Evolutionary conservation across 2,797 vertebrate species (phyloP).

Genomic region (Typhlichthys eigenmanni): DNA sequence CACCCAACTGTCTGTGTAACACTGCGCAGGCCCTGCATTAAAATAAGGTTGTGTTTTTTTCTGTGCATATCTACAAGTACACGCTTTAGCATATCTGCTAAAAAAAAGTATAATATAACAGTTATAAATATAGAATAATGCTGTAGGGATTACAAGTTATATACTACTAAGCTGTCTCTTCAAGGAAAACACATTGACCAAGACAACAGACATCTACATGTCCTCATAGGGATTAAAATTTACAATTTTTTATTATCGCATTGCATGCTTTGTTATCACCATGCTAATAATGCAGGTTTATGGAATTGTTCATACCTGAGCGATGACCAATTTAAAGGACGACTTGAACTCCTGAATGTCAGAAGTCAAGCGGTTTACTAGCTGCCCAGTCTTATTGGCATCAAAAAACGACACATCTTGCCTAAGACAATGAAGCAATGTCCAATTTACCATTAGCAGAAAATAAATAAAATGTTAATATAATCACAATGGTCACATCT

Average conservation of each 20-base stretch:
- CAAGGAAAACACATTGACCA: background rate
- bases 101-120: no score
- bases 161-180: background rate
- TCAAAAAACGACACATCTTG: conserved; percentile 96
- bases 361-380: conserved; percentile 89
- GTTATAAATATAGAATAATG: no score
- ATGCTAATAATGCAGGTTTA: background rate
- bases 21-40: conserved; percentile 87
- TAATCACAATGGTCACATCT: background rate
- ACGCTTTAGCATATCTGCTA: background rate
- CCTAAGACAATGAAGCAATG: conserved; percentile 63
- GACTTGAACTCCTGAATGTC: conserved; percentile 98
- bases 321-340: conserved; percentile 92
- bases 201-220: no score
- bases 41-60: background rate
- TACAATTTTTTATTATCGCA: background rate
- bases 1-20: conserved; percentile 89
- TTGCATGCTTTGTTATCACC: background rate
- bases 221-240: background rate
- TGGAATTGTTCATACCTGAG: conserved; percentile 79
- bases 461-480: no score
- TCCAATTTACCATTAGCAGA: background rate
- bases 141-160: background rate
- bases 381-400: conserved; percentile 88
- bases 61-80: background rate